Percentiles rank a stretch among this genome's conserved stretches.
phyloP scores from a whole-genome alignment of 1,140 invertebrate species.

The Lanistes nyassanus region DNA sequence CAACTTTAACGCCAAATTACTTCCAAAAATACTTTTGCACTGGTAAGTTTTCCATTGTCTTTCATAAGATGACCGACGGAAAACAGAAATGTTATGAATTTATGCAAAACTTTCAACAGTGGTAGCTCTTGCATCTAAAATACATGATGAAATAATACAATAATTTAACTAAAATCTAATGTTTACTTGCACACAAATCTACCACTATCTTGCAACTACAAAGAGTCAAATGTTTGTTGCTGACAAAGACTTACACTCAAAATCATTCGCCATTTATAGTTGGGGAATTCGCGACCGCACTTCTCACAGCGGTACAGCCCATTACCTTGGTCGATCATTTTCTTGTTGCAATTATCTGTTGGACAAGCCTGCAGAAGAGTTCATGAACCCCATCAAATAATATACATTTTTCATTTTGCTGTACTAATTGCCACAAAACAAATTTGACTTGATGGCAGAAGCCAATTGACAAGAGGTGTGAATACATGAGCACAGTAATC shows the following conservation, averaged over 20 bases:
- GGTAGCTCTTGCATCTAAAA: too few species aligned
- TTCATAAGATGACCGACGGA: neutral
- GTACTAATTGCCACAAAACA: too few species aligned
- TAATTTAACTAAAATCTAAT: neutral
- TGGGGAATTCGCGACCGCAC: slow-evolving; percentile 84
- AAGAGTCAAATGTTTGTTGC: slow-evolving; percentile 71
- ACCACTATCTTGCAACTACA: slow-evolving; percentile 25
- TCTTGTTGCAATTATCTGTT: slow-evolving; percentile 88
- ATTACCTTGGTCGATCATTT: slow-evolving; percentile 87
- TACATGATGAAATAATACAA: neutral
- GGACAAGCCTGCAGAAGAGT: slow-evolving; percentile 79
- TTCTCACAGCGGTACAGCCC: slow-evolving; percentile 94
- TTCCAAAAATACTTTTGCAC: neutral
- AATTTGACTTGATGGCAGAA: too few species aligned
- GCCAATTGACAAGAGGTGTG: too few species aligned
- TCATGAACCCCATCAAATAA: too few species aligned
- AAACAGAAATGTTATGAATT: too few species aligned
- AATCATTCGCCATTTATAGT: slow-evolving; percentile 88
- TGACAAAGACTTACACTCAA: slow-evolving; percentile 76
- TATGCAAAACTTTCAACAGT: too few species aligned
- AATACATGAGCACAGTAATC: too few species aligned
- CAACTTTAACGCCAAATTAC: too few species aligned
- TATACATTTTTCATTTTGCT: too few species aligned
- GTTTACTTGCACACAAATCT: neutral
- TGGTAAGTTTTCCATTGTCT: neutral